A percentile compares a stretch with the other conserved stretches of the same genome.
phyloP scores from a whole-genome alignment of 2,113 vertebrate species.

The Dolichallabes microphthalmus region DNA sequence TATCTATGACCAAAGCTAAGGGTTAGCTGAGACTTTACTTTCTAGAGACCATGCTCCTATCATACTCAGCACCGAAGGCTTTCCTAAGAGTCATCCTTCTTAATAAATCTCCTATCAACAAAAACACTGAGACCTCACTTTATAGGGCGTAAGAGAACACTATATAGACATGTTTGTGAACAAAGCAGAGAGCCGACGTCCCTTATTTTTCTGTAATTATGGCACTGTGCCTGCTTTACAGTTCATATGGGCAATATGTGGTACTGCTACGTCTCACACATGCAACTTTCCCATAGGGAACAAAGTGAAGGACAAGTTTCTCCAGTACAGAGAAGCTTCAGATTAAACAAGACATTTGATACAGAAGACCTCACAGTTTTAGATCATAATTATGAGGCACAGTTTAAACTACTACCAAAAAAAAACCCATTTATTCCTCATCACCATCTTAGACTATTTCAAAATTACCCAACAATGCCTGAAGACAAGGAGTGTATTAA shows the following conservation, averaged over 20 bases:
- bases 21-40: conserved; percentile 10
- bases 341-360: conserved; percentile 38
- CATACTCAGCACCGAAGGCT: background rate
- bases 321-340: conserved; percentile 61
- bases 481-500: conserved; percentile 30
- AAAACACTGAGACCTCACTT: conserved; percentile 47
- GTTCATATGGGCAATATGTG: conserved; percentile 64
- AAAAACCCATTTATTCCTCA: conserved; percentile 56
- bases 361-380: conserved; percentile 27
- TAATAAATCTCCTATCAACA: conserved; percentile 51
- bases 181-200: background rate
- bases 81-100: background rate
- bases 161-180: background rate
- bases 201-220: background rate
- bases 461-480: conserved; percentile 29
- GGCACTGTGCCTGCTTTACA: conserved; percentile 52
- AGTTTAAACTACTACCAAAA: conserved; percentile 61
- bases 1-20: background rate
- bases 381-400: conserved; percentile 46
- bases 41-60: background rate
- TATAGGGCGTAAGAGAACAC: conserved; percentile 28
- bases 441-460: conserved; percentile 27
- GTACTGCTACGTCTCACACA: conserved; percentile 62
- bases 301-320: conserved; percentile 63
- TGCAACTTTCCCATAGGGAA: conserved; percentile 72